Evolutionary conservation across 2,113 vertebrate species (phyloP).

Genomic region (Ammodytes marinus): DNA sequence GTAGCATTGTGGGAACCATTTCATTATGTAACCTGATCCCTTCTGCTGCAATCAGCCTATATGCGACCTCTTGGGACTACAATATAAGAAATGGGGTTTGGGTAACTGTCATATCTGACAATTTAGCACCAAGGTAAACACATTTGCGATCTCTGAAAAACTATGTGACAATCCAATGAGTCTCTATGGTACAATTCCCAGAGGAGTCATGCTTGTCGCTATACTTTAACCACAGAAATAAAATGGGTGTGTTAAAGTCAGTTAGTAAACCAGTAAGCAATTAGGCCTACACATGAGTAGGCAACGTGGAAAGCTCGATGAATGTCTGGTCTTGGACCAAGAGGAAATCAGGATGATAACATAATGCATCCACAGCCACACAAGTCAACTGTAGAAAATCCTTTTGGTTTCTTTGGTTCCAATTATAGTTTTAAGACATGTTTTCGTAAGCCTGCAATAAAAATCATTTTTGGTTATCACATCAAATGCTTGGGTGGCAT

Average conservation of each 20-base stretch:
- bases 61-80: conserved; percentile 20
- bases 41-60: conserved; percentile 17
- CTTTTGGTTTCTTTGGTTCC: conserved; percentile 69
- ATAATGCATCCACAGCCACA: conserved; percentile 59
- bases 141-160: conserved; percentile 18
- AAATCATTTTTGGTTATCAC: conserved; percentile 32
- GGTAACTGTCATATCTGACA: conserved; percentile 10
- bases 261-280: conserved; percentile 49
- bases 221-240: conserved; percentile 49
- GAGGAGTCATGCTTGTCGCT: conserved; percentile 33
- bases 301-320: conserved; percentile 34
- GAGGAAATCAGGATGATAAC: conserved; percentile 60
- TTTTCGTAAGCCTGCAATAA: conserved; percentile 47
- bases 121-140: conserved; percentile 14
- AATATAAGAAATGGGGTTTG: conserved; percentile 18
- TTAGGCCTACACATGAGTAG: conserved; percentile 55
- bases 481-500: conserved; percentile 57
- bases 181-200: conserved; percentile 8
- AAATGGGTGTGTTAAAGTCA: conserved; percentile 45
- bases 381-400: conserved; percentile 52
- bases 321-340: conserved; percentile 66
- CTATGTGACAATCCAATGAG: neutral
- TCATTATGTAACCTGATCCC: conserved; percentile 28
- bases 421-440: conserved; percentile 52
- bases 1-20: conserved; percentile 50